Conservation (phyloP, 2,797 vertebrate genomes). For the Coracias cyanogaster region DNA sequence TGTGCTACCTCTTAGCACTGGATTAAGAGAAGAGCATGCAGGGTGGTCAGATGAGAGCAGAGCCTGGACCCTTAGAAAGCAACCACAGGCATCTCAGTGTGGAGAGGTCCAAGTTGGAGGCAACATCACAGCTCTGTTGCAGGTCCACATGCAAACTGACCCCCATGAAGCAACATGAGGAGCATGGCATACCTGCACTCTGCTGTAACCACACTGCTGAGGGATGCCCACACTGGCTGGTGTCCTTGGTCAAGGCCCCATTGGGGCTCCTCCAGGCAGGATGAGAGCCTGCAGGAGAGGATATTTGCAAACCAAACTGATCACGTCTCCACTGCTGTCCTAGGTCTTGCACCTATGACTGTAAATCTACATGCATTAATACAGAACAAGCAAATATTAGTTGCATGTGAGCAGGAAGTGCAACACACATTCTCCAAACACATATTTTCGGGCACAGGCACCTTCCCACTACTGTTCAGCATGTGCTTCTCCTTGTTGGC, state of each 20-base stretch:
- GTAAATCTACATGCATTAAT: background rate
- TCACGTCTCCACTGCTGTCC: background rate
- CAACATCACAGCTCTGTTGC: rapidly evolving
- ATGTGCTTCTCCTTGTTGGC: background rate
- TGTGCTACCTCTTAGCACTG: background rate
- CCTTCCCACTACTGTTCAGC: background rate
- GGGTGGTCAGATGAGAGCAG: background rate
- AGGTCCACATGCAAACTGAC: rapidly evolving
- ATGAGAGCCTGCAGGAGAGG: background rate
- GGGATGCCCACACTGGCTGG: no score
- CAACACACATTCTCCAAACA: background rate
- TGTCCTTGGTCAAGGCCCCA: background rate
- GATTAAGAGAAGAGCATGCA: background rate
- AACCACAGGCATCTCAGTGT: background rate
- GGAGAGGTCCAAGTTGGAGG: background rate
- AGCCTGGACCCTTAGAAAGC: background rate
- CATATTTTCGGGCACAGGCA: background rate
- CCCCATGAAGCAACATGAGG: background rate
- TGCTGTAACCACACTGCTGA: background rate
- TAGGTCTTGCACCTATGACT: background rate
- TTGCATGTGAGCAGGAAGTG: background rate
- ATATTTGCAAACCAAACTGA: background rate
- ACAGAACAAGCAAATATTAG: background rate
- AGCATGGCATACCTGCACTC: rapidly evolving
- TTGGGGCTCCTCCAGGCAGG: background rate